These are phyloP conservation scores for Xenentodon cancila DNA, from an alignment of 2,797 vertebrate species.

Conservation along the genomic window DNA sequence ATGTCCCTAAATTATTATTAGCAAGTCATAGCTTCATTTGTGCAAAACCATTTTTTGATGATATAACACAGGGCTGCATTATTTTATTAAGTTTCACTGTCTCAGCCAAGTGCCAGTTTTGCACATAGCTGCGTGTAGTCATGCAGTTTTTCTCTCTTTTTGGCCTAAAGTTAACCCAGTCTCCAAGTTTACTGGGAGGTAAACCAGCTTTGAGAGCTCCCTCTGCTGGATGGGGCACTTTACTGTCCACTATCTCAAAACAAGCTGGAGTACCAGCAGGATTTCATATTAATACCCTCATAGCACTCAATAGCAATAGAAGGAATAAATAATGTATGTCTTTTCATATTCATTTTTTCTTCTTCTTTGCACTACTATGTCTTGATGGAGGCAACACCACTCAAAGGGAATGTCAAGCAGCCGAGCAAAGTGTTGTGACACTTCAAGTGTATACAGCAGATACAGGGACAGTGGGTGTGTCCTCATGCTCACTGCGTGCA, in stretches of 20 bases:
- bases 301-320: conserved; percentile 15
- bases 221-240: conserved; percentile 66
- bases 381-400: conserved; percentile 24
- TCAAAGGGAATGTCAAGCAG: conserved; percentile 43
- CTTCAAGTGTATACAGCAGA: conserved; percentile 50
- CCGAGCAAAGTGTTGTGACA: conserved; percentile 33
- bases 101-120: conserved; percentile 3
- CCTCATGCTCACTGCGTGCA: conserved; percentile 13
- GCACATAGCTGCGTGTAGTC: background rate
- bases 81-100: conserved; percentile 2
- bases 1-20: conserved; percentile 3
- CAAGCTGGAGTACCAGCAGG: conserved; percentile 24
- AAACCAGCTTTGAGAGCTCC: conserved; percentile 27
- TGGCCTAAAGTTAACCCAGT: conserved; percentile 11
- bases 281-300: conserved; percentile 30
- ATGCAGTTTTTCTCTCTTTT: conserved; percentile 6
- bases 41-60: background rate
- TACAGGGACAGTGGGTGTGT: conserved; percentile 22
- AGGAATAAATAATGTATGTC: conserved; percentile 29
- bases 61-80: background rate
- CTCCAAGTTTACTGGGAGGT: conserved; percentile 7
- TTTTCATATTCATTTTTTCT: conserved; percentile 16
- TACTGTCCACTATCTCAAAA: conserved; percentile 31
- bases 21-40: conserved; percentile 4
- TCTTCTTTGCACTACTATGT: conserved; percentile 15